These are phyloP conservation scores for Lophochroa leadbeateri DNA, from an alignment of 2,113 vertebrate species.

Conservation along the genomic window DNA sequence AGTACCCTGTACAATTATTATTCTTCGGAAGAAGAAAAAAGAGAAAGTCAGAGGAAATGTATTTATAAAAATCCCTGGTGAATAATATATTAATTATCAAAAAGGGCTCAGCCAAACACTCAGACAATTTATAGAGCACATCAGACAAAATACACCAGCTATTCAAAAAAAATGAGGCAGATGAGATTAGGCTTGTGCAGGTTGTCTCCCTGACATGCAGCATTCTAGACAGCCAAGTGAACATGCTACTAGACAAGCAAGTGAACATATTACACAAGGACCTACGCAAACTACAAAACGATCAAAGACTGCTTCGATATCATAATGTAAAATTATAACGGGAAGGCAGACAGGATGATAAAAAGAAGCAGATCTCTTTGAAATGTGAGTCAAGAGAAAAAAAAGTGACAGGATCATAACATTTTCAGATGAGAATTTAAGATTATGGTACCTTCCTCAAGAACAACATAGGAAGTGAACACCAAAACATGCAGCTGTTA, in stretches of 20 bases:
- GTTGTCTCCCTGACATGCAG: constrained; percentile 43
- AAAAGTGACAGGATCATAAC: constrained; percentile 47
- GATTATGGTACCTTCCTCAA: background rate
- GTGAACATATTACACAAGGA: constrained; percentile 46
- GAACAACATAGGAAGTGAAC: constrained; percentile 12
- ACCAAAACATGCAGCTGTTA: background rate
- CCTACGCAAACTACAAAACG: constrained; percentile 65
- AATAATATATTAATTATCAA: constrained; percentile 39
- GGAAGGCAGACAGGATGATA: constrained; percentile 63
- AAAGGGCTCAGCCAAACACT: constrained; percentile 20
- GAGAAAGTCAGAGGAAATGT: background rate
- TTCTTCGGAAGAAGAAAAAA: background rate
- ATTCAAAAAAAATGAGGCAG: constrained; percentile 18
- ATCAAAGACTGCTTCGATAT: constrained; percentile 71
- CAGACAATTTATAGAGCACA: constrained; percentile 15
- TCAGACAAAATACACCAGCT: constrained; percentile 46
- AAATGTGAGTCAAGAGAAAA: constrained; percentile 50
- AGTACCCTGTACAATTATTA: background rate
- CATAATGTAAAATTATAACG: constrained; percentile 67
- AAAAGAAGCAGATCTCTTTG: constrained; percentile 69
- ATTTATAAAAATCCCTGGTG: background rate
- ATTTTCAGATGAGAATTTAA: constrained; percentile 51
- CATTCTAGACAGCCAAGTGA: constrained; percentile 41
- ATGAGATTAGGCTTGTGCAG: constrained; percentile 13
- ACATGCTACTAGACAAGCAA: constrained; percentile 45